Evolutionary conservation across 2,888 invertebrate genomes (phyloP), one percentile per base, ranked within the genome.

Genomic region (Athrips mouffetella): DNA sequence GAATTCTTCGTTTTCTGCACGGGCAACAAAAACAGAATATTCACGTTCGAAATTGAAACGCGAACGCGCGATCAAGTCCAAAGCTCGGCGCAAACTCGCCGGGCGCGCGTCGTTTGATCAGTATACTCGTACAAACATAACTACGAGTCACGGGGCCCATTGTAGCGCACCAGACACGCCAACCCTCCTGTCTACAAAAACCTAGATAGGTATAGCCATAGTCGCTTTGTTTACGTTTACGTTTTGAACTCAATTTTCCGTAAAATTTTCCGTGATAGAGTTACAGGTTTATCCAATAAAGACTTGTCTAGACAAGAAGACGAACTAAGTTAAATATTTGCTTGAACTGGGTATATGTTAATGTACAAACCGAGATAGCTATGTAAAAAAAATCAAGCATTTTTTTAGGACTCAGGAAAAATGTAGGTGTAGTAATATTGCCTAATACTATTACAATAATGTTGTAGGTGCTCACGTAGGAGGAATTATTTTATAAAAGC

Each of bases 61-160:
- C 73, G 65, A 80, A 75, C 87, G 87, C 83, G 83, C 85, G 85
- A 73, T 78, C 87, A 73, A 75, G 75, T 68, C 83, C 68, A 76
- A 76, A 74, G 87, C 84, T 76, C 75, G 77, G 63, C 74, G 76
- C 70, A 76, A 80, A 88, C 87, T 88, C 87, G 79, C 76, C 69
- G 75, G 65, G 66, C 63, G 70, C 64, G 67, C 69, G 65, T 55
- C 58, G 60, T 59, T 59, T 59, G 62, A 63, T 62, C 58, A 65
- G 54, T 66, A 61, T 48, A 50, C 62, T 37, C 3, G 70, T 67
- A 77, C 69, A 77, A 51, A 62, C 76, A 80, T 80, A 79, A 61
- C 73, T 79, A 78, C 58, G 58, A 68, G 59, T 68, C 69, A 80
- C 73, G 77, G 80, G 76, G 75, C 73, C 80, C 73, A 79, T 85